Base-by-base conservation (phyloP, 2,797 vertebrate species). In the Rhabdomys pumilio region DNA sequence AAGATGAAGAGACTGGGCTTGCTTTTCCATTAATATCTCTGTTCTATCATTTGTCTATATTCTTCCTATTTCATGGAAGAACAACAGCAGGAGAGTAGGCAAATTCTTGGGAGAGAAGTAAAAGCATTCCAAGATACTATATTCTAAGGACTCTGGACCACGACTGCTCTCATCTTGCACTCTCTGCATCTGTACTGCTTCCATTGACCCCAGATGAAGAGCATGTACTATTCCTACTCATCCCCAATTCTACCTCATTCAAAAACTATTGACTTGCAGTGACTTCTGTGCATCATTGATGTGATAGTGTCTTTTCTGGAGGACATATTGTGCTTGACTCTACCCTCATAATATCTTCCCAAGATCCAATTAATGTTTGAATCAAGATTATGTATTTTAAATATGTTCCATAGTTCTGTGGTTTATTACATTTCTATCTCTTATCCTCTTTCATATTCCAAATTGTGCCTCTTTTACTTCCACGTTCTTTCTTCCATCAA, bases 261-360 rank as follows among this genome's bases (percentile, higher is more conserved):
- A 95, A 85, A 80, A n/a, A 88, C 20, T 73, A 55, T 26, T 73
- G 79, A 44, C 55, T 90, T 83, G 19, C 47, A 63, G 38, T 93
- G 73, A 20, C 61, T 93, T 90, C 22, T 38, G 77, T 84, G n/a
- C 8, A 17, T 88, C 61, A 26, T 89, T 90, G 12, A 92, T 38
- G 38, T 38, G 38, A 38, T 38, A 96, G 10, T 80, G 26, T 2
- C 3, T 67, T 26, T 77, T 86, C 11, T 76, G 4, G 12, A 83
- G 22, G 55, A 91, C 85, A 90, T 22, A 44, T 55, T 83, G 61
- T 86, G 3, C 31, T 55, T 79, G 65, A 55, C 38, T 38, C 0
- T 86, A 8, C 24, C 26, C 90, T 83, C 38, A 38, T 79, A 83
- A 89, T 38, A 44, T 44, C 6, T n/a, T 41, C 79, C 7, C 53